Conservation (phyloP, 2,797 vertebrate genomes). For the Epinephelus awoara region DNA sequence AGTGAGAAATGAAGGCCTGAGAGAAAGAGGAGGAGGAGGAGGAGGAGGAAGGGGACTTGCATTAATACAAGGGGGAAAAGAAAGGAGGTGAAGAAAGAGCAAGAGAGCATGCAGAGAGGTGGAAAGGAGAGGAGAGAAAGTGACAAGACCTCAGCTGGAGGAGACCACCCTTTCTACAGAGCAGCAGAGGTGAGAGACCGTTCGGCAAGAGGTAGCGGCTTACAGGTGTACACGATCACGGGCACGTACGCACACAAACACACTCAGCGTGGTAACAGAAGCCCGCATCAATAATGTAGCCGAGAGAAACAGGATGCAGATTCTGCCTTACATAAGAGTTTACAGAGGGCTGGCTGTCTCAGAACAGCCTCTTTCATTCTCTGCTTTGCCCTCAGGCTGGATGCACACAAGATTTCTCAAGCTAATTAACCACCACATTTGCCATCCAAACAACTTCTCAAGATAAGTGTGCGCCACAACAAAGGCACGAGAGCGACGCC, state of each 20-base stretch:
- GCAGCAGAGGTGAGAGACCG: constrained; percentile 57
- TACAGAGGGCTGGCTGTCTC: constrained; percentile 77
- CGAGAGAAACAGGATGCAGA: constrained; percentile 75
- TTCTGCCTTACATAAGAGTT: constrained; percentile 83
- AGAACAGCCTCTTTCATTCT: constrained; percentile 73
- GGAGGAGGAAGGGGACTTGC: constrained; percentile 36
- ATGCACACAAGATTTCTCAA: constrained; percentile 63
- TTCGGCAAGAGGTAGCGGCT: constrained; percentile 30
- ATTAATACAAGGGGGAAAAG: constrained; percentile 28
- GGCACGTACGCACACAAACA: constrained; percentile 42
- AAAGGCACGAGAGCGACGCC: constrained; percentile 21
- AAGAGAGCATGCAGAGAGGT: constrained; percentile 36
- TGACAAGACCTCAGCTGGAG: constrained; percentile 46
- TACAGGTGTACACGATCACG: constrained; percentile 56
- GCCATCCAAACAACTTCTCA: constrained; percentile 66
- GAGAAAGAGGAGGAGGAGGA: constrained; percentile 56
- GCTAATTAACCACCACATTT: constrained; percentile 72
- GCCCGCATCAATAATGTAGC: constrained; percentile 81
- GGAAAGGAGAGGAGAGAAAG: constrained; percentile 41
- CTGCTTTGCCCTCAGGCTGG: constrained; percentile 54
- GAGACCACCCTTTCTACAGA: constrained; percentile 39
- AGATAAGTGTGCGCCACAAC: constrained; percentile 54
- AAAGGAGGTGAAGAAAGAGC: constrained; percentile 37
- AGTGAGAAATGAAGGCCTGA: constrained; percentile 68
- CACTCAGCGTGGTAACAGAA: constrained; percentile 68